Evolutionary conservation across 2,797 vertebrate species (phyloP).

Genomic region (Chaenodraco wilsoni): DNA sequence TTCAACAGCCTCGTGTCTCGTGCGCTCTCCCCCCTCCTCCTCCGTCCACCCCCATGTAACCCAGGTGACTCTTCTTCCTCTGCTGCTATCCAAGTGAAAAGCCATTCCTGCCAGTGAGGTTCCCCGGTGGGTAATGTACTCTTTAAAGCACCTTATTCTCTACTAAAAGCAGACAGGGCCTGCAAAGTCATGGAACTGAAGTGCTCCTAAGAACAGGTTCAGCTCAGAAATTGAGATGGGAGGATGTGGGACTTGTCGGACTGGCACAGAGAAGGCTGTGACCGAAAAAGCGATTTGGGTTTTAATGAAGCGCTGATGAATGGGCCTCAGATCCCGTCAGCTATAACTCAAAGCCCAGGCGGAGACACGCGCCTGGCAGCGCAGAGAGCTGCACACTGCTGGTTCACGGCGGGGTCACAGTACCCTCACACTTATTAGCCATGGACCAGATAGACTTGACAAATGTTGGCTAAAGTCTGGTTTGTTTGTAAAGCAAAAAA

Average conservation of each 20-base stretch:
- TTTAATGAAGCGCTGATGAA: constrained; percentile 80
- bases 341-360: constrained; percentile 73
- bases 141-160: constrained; percentile 56
- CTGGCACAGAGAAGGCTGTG: constrained; percentile 56
- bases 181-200: constrained; percentile 31
- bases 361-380: constrained; percentile 66
- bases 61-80: constrained; percentile 54
- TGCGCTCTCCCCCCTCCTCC: constrained; percentile 7
- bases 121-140: constrained; percentile 63
- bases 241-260: constrained; percentile 59
- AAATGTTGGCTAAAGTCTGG: constrained; percentile 27
- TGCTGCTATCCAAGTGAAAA: constrained; percentile 56
- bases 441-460: constrained; percentile 21
- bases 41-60: constrained; percentile 24
- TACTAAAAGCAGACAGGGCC: constrained; percentile 35
- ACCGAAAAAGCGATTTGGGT: constrained; percentile 74
- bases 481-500: constrained; percentile 22
- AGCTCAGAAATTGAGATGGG: constrained; percentile 49
- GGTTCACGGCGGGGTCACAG: constrained; percentile 60
- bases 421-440: constrained; percentile 26
- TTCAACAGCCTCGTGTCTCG: constrained; percentile 51
- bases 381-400: constrained; percentile 50
- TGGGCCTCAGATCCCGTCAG: constrained; percentile 61
- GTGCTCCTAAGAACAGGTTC: constrained; percentile 49
- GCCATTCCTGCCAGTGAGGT: constrained; percentile 35